A percentile compares a stretch with the other conserved stretches of the same genome.
These are phyloP conservation scores for Drosophila cognata DNA, from an alignment of 2,888 invertebrate species.

Conservation along the genomic window DNA sequence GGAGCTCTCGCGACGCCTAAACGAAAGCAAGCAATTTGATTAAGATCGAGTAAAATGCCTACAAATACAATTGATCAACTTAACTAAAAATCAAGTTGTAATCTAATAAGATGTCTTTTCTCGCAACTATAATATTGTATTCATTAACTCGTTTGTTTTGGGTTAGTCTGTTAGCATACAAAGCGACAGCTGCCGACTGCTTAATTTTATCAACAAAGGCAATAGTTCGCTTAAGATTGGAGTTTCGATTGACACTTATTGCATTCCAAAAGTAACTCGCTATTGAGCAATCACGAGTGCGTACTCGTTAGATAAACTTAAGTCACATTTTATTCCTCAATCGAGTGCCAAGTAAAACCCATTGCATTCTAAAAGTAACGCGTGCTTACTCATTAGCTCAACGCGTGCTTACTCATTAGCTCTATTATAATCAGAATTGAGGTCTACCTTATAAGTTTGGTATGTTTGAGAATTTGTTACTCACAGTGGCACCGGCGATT, in stretches of 20 bases:
- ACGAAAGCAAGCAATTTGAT: not conserved
- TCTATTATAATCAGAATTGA: not conserved
- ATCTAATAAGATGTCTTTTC: not conserved
- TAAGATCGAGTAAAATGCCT: not conserved
- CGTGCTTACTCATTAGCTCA: not conserved
- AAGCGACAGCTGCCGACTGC: not conserved
- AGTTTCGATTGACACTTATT: not conserved
- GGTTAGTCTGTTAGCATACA: not conserved
- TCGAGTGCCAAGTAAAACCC: not conserved
- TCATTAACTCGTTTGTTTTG: not conserved
- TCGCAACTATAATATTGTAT: not conserved
- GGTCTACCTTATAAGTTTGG: not conserved
- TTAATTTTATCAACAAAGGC: not conserved
- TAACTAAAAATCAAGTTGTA: not conserved
- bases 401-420: not conserved
- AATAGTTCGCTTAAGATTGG: not conserved
- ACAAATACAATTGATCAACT: not conserved
- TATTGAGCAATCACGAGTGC: not conserved
- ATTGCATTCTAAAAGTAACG: not conserved
- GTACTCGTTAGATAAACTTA: not conserved
- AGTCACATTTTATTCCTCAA: not conserved
- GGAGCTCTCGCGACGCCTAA: conserved; percentile 88
- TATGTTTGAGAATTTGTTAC: conserved; percentile 57
- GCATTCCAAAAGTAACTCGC: not conserved
- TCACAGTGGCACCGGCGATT: conserved; percentile 90